phyloP scores from a whole-genome alignment of 2,888 invertebrate species.

The Acronicta psi region DNA sequence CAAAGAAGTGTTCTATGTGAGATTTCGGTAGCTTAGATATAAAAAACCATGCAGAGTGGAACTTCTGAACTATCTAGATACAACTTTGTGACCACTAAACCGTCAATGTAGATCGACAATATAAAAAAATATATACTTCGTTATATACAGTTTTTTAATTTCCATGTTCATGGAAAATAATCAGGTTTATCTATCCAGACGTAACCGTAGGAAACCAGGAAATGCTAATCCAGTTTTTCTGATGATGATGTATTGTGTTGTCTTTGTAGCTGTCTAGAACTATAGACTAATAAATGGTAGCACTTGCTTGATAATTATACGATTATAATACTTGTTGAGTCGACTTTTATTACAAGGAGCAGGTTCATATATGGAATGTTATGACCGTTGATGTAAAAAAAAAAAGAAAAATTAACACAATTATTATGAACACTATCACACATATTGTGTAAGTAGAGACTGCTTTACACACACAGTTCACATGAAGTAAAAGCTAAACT shows the following conservation, averaged over 20 bases:
- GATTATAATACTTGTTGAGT: slow-evolving; percentile 1
- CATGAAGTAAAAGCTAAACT: too few relatives aligned
- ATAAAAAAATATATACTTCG: slow-evolving; percentile 17
- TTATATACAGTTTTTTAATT: slow-evolving; percentile 35
- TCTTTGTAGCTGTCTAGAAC: slow-evolving; percentile 16
- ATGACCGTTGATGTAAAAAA: too few relatives aligned
- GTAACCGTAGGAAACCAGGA: slow-evolving; percentile 25
- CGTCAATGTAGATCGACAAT: slow-evolving; percentile 17
- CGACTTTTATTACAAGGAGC: background rate
- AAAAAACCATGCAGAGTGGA: background rate
- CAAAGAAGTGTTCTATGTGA: too few relatives aligned
- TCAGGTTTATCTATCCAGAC: slow-evolving; percentile 2
- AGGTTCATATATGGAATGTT: too few relatives aligned
- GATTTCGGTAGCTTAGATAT: too few relatives aligned
- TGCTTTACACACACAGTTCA: too few relatives aligned
- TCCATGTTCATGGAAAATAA: slow-evolving; percentile 14
- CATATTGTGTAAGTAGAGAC: too few relatives aligned
- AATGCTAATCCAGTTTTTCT: slow-evolving; percentile 16
- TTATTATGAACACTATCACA: too few relatives aligned
- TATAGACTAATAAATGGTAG: slow-evolving; percentile 5
- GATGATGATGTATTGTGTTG: slow-evolving; percentile 12
- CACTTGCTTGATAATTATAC: background rate
- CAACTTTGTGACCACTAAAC: slow-evolving; percentile 4
- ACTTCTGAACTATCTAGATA: slow-evolving; percentile 8
- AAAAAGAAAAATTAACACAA: too few relatives aligned